Base-by-base conservation (phyloP, 1,140 invertebrate genomes). In the Teleopsis dalmanni region DNA sequence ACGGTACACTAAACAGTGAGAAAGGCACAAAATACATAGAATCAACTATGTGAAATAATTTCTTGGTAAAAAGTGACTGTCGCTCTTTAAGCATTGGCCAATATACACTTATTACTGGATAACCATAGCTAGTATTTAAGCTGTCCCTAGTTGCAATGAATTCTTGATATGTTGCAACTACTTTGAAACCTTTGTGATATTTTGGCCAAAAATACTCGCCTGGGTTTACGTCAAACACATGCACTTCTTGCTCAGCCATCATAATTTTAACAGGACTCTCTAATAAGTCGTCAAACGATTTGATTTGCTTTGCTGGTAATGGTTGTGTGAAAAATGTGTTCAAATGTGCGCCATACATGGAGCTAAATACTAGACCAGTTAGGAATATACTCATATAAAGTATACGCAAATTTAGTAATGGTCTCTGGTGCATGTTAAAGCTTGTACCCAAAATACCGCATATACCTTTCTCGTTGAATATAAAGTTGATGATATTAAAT, bases 301-400 rank as follows among this genome's bases (percentile, higher is more conserved):
- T 51, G 13, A 60, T 26, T 2, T 4, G 23, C 0, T 48, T 38
- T 37, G 61, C 47, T 0, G 40, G 35, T 0, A 62, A 62, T 2
- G 57, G 58, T 6, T 42, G 44, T 0, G 57, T 61, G 9, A 61
- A 53, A 10, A 44, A 58, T 3, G 57, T 35, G 7, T 59, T 42
- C 31, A 64, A n/a, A 29, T 59, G 64, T 7, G 55, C 31, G 31
- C 52, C 36, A 31, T 65, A 64, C 57, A 64, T 65, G 31, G 57
- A 62, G 26, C 52, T 61, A 16, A 51, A 58, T 52, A 64, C 49
- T 4, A 64, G 26, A 36, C 61, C 57, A 25, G 52, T 53, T n/a
- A 59, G 57, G 43, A 51, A 60, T 7, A 63, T 19, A 0, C 60
- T 36, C 2, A 22, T n/a, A n/a, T n/a, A n/a, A n/a, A n/a, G n/a